A percentile compares a stretch with the other conserved stretches of the same genome.
Conservation (phyloP, 1,140 invertebrate species). For the Lerema accius region DNA sequence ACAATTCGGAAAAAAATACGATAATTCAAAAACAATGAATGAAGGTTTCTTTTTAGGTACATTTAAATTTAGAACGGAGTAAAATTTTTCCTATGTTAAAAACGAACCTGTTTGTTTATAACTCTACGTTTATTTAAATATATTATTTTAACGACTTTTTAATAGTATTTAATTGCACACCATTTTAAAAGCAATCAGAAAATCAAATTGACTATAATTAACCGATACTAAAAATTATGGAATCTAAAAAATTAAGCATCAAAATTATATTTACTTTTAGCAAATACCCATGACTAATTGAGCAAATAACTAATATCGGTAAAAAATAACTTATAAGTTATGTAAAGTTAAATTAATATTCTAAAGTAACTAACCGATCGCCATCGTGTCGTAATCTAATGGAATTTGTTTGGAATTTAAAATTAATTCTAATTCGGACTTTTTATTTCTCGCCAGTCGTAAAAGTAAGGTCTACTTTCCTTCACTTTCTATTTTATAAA, state of each 20-base stretch:
- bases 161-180: no score
- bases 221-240: no score
- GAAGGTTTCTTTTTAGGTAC: background rate
- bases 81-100: constrained; percentile 3
- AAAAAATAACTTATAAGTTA: background rate
- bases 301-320: background rate
- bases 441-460: constrained; percentile 19
- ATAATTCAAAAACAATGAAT: constrained; percentile 14
- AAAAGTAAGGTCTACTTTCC: constrained; percentile 39
- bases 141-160: no score
- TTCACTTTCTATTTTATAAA: constrained; percentile 40
- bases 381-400: constrained; percentile 10
- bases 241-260: no score
- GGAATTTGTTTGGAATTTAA: constrained; percentile 29
- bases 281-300: no score
- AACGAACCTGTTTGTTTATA: no score
- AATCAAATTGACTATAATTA: no score
- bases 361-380: background rate
- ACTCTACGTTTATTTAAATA: no score
- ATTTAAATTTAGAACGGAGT: background rate
- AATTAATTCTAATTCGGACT: constrained; percentile 28
- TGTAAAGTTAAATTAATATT: constrained; percentile 15
- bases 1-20: background rate
- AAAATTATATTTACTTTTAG: no score
- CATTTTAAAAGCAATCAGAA: no score